Evolutionary conservation across 2,888 invertebrate species (phyloP), one percentile per base, ranked within the genome.

Genomic region (Mactromeris polynyma): DNA sequence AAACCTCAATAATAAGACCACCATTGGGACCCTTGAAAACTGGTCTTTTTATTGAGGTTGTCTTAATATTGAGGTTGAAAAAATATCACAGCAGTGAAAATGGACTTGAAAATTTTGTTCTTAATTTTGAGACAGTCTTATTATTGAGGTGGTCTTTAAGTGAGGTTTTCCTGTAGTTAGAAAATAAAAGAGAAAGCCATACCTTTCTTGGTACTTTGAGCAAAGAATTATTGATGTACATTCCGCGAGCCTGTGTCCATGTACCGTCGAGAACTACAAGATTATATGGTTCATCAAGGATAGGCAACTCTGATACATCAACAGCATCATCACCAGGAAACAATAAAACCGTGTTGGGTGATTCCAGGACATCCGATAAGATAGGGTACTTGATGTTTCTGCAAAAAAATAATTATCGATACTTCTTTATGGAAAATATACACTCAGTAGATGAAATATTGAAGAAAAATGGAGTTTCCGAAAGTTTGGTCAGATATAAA

Each of bases 161-260:
- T n/a, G n/a, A n/a, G n/a, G n/a, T n/a, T n/a, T n/a, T n/a, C n/a
- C n/a, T n/a, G n/a, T n/a, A n/a, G n/a, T n/a, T 9, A 26, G 2
- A n/a, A 26, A 3, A 64, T 9, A 11, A 26, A 26, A 26, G n/a
- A 0, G 11, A 64, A 7, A 64, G 19, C 19, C 36, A 81, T 86
- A 97, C 97, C 97, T 99, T 98, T 94, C 97, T 98, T 88, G 99
- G 97, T 85, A 97, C 97, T 94, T 98, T 98, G 82, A 99, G 97
- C 89, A 98, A 97, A 21, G 98, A 97, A 96, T 98, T 99, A 91
- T 98, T 98, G 81, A 98, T 97, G 97, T 98, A 99, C 91, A 99
- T 98, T 19, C 98, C 98, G 97, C 98, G 98, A 2, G 99, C 99
- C 97, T 99, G 99, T 0, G 98, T 98, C 99, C 99, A 99, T 17